Percentiles rank a stretch among this genome's conserved stretches.
Conservation (phyloP, 2,888 invertebrate genomes). For the Neuroscelio doddi region DNA sequence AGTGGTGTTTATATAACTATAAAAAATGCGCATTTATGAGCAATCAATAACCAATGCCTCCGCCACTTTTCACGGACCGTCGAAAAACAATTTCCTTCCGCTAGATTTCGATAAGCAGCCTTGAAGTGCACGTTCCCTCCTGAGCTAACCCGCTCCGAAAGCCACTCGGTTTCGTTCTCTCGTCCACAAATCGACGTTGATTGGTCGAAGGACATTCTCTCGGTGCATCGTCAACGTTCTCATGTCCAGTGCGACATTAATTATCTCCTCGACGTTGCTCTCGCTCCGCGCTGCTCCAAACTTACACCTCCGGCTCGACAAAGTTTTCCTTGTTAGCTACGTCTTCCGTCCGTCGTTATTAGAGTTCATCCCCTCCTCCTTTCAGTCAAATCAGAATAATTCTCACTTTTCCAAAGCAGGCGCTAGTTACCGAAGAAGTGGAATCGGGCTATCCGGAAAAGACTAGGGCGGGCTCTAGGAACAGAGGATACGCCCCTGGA, state of each 20-base stretch:
- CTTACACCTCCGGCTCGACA: constrained; percentile 12
- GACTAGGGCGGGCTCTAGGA: constrained; percentile 53
- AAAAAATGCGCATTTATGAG: background rate
- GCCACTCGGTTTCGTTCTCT: constrained; percentile 6
- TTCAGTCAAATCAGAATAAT: constrained; percentile 41
- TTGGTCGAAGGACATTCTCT: constrained; percentile 41
- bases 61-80: background rate
- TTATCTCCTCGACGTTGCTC: constrained; percentile 13
- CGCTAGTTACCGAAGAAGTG: constrained; percentile 12
- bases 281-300: no score
- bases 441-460: constrained; percentile 55
- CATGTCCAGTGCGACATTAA: constrained; percentile 36
- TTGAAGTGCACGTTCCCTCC: background rate
- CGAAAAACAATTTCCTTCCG: background rate
- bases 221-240: constrained; percentile 40
- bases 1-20: background rate
- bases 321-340: constrained; percentile 44
- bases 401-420: constrained; percentile 31
- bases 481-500: constrained; percentile 66
- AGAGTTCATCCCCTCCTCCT: background rate
- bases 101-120: background rate
- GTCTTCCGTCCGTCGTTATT: constrained; percentile 26
- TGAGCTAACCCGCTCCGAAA: background rate
- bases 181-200: constrained; percentile 44
- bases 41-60: background rate